Evolutionary conservation across 2,113 vertebrate species (phyloP).

Genomic region (Rhinolophus ferrumequinum): DNA sequence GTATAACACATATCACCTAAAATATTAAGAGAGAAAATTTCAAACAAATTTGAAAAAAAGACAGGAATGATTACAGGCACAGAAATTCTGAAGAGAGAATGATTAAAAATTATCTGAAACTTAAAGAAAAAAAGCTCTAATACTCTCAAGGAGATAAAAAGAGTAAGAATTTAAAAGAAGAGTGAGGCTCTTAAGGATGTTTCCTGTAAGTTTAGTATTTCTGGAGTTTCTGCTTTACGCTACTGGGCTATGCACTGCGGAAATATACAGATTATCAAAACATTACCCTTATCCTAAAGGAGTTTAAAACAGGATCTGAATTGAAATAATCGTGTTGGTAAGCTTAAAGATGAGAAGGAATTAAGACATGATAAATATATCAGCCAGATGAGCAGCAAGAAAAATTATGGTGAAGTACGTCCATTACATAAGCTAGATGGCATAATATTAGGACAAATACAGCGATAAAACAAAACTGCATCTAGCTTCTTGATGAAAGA

Average conservation of each 20-base stretch:
- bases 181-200: not conserved
- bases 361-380: not conserved
- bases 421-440: not conserved
- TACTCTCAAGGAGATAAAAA: not conserved
- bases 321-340: not conserved
- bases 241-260: not conserved
- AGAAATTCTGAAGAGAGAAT: not conserved
- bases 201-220: not conserved
- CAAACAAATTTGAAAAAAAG: not conserved
- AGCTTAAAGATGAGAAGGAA: not conserved
- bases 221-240: not conserved
- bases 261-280: not conserved
- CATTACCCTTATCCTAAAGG: not conserved
- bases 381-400: not conserved
- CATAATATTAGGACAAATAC: not conserved
- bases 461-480: not conserved
- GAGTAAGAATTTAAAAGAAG: not conserved
- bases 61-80: not conserved
- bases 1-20: not conserved
- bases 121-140: not conserved
- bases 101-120: not conserved
- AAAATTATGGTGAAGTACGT: conserved; percentile 12
- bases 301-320: not conserved
- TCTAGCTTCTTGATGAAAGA: not conserved
- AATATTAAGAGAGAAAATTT: not conserved